phyloP scores from a whole-genome alignment of 2,797 vertebrate species.

The Notamacropus eugenii region DNA sequence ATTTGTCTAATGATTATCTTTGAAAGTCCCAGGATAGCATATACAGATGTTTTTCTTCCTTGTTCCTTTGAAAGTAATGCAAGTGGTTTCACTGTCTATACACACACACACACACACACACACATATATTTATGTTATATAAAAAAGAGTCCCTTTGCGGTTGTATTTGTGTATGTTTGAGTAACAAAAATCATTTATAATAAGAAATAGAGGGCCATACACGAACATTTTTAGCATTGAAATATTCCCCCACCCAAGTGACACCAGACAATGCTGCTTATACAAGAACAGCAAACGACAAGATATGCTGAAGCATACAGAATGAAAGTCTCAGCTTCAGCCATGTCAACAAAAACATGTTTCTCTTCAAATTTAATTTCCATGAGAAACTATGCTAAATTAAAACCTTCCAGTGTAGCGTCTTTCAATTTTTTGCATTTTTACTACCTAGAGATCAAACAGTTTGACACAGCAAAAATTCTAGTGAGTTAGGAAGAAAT shows the following conservation, averaged over 20 bases:
- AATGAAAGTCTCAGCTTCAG: slow-evolving; percentile 78
- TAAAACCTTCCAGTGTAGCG: slow-evolving; percentile 85
- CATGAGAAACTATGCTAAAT: slow-evolving; percentile 85
- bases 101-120: not conserved
- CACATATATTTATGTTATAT: slow-evolving; percentile 25
- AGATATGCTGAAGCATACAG: slow-evolving; percentile 56
- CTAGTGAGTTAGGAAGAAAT: slow-evolving; percentile 86
- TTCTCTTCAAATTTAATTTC: slow-evolving; percentile 86
- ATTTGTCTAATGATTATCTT: slow-evolving; percentile 32
- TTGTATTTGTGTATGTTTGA: slow-evolving; percentile 38
- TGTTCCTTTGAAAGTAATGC: slow-evolving; percentile 28
- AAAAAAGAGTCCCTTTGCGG: slow-evolving; percentile 20
- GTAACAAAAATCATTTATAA: slow-evolving; percentile 49
- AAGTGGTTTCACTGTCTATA: slow-evolving; percentile 32
- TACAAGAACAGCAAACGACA: slow-evolving; percentile 64
- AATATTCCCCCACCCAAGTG: slow-evolving; percentile 51
- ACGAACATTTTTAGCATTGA: slow-evolving; percentile 38
- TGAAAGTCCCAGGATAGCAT: slow-evolving; percentile 5
- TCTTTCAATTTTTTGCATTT: slow-evolving; percentile 86
- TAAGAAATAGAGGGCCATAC: slow-evolving; percentile 31
- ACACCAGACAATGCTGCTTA: slow-evolving; percentile 34
- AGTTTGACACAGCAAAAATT: slow-evolving; percentile 91
- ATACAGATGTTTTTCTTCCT: slow-evolving; percentile 11
- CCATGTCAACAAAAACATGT: slow-evolving; percentile 82
- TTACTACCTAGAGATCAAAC: slow-evolving; percentile 91